Evolutionary conservation across 2,797 vertebrate species (phyloP).

Genomic region (Bradypodion pumilum): DNA sequence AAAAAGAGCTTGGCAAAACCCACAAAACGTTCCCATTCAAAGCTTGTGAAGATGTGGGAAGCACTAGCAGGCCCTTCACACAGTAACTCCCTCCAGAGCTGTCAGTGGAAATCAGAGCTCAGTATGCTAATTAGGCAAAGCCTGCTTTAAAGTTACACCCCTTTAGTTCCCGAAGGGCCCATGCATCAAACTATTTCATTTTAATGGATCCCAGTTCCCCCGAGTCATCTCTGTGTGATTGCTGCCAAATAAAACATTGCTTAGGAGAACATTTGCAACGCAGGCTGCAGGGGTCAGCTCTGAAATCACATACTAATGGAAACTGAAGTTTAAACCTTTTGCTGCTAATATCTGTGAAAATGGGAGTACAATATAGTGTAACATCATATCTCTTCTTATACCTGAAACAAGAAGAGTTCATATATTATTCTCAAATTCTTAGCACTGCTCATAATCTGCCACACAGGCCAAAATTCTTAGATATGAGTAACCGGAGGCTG

Average conservation of each 20-base stretch:
- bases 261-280: conserved; percentile 30
- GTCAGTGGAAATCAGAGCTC: conserved; percentile 24
- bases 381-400: too few species aligned
- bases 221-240: conserved; percentile 11
- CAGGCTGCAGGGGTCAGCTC: conserved; percentile 10
- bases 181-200: conserved; percentile 34
- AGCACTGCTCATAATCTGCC: neutral
- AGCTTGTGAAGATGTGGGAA: neutral
- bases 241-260: conserved; percentile 43
- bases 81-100: conserved; percentile 5
- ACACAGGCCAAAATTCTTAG: neutral
- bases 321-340: conserved; percentile 21
- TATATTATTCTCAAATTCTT: neutral
- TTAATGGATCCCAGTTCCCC: conserved; percentile 25
- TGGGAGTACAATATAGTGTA: neutral
- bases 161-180: conserved; percentile 17
- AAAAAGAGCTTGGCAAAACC: conserved; percentile 5
- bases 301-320: conserved; percentile 31
- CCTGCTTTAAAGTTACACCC: conserved; percentile 31
- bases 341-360: conserved; percentile 13
- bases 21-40: neutral
- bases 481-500: neutral
- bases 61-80: neutral
- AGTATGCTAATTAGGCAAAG: conserved; percentile 32
- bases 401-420: neutral